Evolutionary conservation across 2,113 vertebrate species (phyloP).

Genomic region (Antigone vipio): DNA sequence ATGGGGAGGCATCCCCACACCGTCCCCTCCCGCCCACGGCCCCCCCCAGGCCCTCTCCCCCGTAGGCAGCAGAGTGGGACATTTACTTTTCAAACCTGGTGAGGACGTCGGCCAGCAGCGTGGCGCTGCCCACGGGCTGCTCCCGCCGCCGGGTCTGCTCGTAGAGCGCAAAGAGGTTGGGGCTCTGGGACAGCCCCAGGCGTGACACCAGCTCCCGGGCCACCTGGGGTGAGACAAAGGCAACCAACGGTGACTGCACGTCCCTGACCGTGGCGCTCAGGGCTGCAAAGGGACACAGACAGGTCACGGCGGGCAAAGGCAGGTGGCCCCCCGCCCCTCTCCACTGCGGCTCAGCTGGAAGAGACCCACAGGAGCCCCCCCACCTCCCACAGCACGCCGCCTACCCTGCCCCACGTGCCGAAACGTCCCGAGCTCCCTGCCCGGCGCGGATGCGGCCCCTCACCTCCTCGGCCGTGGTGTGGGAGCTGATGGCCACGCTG

Average conservation of each 20-base stretch:
- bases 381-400: background rate
- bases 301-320: background rate
- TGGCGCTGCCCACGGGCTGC: conserved; percentile 81
- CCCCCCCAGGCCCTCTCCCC: background rate
- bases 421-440: background rate
- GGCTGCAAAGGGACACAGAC: conserved; percentile 49
- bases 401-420: rapidly evolving
- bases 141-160: conserved; percentile 87
- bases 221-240: conserved; percentile 76
- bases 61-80: background rate
- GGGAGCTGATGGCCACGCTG: conserved; percentile 89
- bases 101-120: conserved; percentile 89
- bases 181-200: conserved; percentile 88
- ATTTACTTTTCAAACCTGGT: conserved; percentile 91
- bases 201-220: conserved; percentile 86
- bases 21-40: rapidly evolving
- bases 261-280: conserved; percentile 34
- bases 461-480: conserved; percentile 94
- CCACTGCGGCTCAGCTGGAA: background rate
- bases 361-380: background rate
- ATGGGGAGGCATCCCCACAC: rapidly evolving
- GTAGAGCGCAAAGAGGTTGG: conserved; percentile 88
- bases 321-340: background rate
- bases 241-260: conserved; percentile 19
- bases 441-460: rapidly evolving